These are phyloP conservation scores for Nannoperca obscura DNA, from an alignment of 2,797 vertebrate species.

Conservation along the genomic window DNA sequence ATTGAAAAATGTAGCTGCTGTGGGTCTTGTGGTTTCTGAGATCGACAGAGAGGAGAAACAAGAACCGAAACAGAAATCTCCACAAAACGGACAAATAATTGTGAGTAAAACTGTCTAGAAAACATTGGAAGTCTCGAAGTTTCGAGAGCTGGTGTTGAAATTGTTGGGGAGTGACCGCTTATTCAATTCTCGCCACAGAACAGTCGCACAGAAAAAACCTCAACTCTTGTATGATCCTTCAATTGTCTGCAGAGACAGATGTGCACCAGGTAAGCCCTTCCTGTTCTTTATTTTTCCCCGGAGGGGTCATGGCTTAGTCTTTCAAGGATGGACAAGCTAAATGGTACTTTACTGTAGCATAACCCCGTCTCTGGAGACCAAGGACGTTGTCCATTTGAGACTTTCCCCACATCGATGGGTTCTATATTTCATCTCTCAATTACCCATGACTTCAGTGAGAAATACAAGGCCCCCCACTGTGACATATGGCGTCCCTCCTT, in stretches of 20 bases:
- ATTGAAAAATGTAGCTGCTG: background rate
- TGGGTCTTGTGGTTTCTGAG: background rate
- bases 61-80: background rate
- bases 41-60: background rate
- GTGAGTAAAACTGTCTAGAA: background rate
- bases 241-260: slow-evolving; percentile 40
- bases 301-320: slow-evolving; percentile 64
- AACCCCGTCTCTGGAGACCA: slow-evolving; percentile 59
- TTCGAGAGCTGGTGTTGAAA: slow-evolving; percentile 1
- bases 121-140: background rate
- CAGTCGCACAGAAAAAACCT: background rate
- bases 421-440: slow-evolving; percentile 75
- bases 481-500: slow-evolving; percentile 48
- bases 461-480: slow-evolving; percentile 50
- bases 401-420: slow-evolving; percentile 56
- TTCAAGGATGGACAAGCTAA: slow-evolving; percentile 78
- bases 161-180: background rate
- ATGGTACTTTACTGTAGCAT: slow-evolving; percentile 61
- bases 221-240: slow-evolving; percentile 35
- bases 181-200: background rate
- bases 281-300: slow-evolving; percentile 54
- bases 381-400: slow-evolving; percentile 43
- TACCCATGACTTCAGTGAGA: slow-evolving; percentile 61
- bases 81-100: background rate
- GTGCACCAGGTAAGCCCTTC: slow-evolving; percentile 59